These are phyloP conservation scores for Python bivittatus DNA, from an alignment of 2,113 vertebrate species.

Conservation along the genomic window DNA sequence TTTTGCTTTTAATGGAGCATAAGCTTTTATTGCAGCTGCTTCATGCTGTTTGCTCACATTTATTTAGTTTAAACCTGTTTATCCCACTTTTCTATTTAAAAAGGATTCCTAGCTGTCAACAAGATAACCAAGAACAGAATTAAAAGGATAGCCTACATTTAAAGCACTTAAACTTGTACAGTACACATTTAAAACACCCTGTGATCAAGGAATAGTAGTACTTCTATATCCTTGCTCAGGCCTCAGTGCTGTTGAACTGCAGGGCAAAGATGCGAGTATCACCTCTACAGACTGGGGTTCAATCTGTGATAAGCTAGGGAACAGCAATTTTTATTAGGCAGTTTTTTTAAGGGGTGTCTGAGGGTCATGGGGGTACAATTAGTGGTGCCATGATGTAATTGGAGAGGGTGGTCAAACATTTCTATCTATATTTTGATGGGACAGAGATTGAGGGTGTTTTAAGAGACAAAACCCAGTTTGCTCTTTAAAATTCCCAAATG, in stretches of 20 bases:
- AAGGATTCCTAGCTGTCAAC: neutral
- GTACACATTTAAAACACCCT: neutral
- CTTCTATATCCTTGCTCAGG: neutral
- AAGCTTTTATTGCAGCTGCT: neutral
- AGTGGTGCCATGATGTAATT: neutral
- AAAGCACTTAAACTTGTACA: neutral
- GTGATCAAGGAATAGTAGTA: neutral
- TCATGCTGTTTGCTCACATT: neutral
- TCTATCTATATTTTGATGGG: neutral
- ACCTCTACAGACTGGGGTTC: neutral
- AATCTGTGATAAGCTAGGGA: neutral
- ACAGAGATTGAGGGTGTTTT: neutral
- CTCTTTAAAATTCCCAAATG: neutral
- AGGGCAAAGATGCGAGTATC: too few species aligned
- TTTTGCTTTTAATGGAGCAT: neutral
- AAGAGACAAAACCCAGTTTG: neutral
- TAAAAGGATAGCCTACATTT: neutral
- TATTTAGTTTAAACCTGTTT: neutral
- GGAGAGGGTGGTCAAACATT: neutral
- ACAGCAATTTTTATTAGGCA: neutral
- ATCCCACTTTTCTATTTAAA: neutral
- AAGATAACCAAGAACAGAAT: neutral
- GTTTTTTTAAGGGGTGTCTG: neutral
- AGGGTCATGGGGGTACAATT: neutral
- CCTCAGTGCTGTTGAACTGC: neutral